Conservation (phyloP, 2,888 invertebrate genomes). For the Aspidiotus rigidus region DNA sequence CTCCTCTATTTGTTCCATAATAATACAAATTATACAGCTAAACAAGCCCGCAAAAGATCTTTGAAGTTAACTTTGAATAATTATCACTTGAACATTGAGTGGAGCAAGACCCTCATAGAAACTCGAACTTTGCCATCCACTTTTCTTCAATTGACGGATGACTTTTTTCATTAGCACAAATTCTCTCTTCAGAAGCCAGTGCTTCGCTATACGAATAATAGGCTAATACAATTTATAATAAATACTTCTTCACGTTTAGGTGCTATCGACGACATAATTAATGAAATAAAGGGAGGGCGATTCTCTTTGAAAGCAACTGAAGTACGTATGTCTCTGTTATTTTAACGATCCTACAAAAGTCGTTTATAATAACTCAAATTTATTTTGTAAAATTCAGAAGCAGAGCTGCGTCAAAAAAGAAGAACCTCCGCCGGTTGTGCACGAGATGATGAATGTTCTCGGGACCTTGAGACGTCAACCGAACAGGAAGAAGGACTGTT, state of each 20-base stretch:
- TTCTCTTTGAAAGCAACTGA: constrained; percentile 61
- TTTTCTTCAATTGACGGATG: no score
- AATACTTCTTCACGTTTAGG: constrained; percentile 37
- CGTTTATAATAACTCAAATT: background rate
- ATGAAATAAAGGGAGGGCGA: constrained; percentile 65
- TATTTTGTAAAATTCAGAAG: constrained; percentile 41
- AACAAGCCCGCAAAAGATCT: no score
- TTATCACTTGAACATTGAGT: no score
- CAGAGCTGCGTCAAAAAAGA: constrained; percentile 53
- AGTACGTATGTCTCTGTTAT: constrained; percentile 41
- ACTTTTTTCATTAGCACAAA: no score
- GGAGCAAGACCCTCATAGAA: no score
- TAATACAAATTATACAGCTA: no score
- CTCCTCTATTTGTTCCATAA: no score
- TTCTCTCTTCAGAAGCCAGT: no score
- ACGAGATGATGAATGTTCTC: constrained; percentile 60
- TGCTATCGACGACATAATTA: constrained; percentile 65
- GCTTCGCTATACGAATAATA: no score
- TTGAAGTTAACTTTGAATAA: no score
- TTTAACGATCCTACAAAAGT: background rate
- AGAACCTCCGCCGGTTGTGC: constrained; percentile 50
- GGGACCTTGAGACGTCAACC: constrained; percentile 52
- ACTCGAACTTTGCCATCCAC: no score
- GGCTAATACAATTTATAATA: background rate
- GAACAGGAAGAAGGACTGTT: background rate